These are phyloP conservation scores for Danio choprae DNA, from an alignment of 2,797 vertebrate species.

Conservation along the genomic window DNA sequence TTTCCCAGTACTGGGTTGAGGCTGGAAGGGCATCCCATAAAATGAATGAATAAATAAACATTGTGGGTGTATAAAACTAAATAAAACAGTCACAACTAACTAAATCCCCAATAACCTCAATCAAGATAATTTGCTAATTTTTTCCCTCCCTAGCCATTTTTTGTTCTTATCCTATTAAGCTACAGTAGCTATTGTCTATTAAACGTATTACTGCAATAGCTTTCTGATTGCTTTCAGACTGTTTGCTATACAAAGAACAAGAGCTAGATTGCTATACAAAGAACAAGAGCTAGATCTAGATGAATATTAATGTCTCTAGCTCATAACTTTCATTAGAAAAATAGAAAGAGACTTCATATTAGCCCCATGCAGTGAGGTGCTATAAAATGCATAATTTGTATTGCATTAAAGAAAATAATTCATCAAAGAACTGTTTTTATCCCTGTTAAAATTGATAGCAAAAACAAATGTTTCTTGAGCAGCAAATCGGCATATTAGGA, in stretches of 20 bases:
- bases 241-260: not conserved
- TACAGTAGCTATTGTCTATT: not conserved
- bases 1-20: no score
- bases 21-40: no score
- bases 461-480: not conserved
- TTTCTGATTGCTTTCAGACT: not conserved
- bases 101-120: no score
- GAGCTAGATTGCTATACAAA: not conserved
- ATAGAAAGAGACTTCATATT: not conserved
- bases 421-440: not conserved
- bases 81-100: not conserved
- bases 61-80: not conserved
- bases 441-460: not conserved
- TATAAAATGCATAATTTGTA: not conserved
- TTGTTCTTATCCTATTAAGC: not conserved
- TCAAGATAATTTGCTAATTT: not conserved
- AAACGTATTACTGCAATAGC: not conserved
- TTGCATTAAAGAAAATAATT: not conserved
- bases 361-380: not conserved
- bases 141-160: not conserved
- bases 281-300: not conserved
- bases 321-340: not conserved
- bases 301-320: not conserved
- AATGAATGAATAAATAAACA: no score
- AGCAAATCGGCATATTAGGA: not conserved